Evolutionary conservation across 2,113 vertebrate species (phyloP), one percentile per base, ranked within the genome.

Genomic region (Gyps fulvus): DNA sequence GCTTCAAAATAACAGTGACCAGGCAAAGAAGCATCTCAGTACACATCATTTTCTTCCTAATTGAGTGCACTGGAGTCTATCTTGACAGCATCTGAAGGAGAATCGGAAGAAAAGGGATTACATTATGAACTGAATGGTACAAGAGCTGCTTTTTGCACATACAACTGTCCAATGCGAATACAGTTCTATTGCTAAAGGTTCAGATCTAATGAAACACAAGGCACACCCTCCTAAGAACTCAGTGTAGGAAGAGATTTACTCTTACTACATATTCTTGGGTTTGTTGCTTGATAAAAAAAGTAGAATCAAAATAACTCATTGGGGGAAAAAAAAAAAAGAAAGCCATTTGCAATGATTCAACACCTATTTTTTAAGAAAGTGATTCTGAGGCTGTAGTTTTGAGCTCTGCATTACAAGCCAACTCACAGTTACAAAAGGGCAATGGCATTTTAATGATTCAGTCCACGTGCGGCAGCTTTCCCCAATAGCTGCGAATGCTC

Each of bases 81-180:
- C 88, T 81, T 74, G 90, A 94, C 71, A 94, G 85, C 80, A 94
- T 81, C 96, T 96, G 78, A 95, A 86, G 79, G 38, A 94, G 59
- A 96, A 96, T 18, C 3, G 15, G 69, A 95, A 95, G 58, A 95
- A 83, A 95, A 90, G 20, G 29, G 61, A 91, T 94, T 86, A 89
- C 47, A 42, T 97, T 84, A 91, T 13, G 31, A 87, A 61, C 73
- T 65, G 76, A 91, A 4, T 13, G 32, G 65, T 79, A 31, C 26
- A 89, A 78, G 52, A 66, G 42, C 32, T 47, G 58, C 13, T 69
- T 78, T 93, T 62, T 58, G 31, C 57, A 87, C 87, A 72, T 14
- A 66, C 71, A 88, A 49, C 38, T 86, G 52, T 55, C 65, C 58
- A 63, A 45, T 15, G 74, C 43, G 76, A 83, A 93, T 19, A 50